Percentiles rank a stretch among this genome's conserved stretches.
Conservation (phyloP, 2,797 vertebrate genomes). For the Cyclopterus lumpus region DNA sequence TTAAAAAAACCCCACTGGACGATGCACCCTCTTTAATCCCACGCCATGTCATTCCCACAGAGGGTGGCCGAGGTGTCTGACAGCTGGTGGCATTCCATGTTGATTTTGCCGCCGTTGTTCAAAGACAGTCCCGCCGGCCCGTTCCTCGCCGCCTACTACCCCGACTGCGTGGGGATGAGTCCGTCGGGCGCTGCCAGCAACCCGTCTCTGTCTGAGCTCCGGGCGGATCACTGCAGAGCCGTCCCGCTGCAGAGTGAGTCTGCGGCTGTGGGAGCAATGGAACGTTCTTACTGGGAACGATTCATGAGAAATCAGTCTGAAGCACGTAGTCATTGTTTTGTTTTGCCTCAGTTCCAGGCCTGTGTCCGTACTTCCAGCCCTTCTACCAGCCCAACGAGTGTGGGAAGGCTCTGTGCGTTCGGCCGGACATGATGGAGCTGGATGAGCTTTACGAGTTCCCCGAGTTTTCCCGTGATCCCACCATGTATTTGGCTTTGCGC, state of each 20-base stretch:
- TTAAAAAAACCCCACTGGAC: neutral
- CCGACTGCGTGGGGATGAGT: constrained; percentile 99
- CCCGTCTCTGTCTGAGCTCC: constrained; percentile 80
- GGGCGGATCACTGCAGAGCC: constrained; percentile 86
- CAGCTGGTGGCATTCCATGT: constrained; percentile 98
- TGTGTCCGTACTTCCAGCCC: constrained; percentile 96
- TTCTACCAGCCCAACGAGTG: constrained; percentile 99
- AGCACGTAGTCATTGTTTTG: neutral
- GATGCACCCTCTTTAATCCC: neutral
- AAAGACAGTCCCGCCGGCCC: constrained; percentile 96
- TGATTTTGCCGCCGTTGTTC: constrained; percentile 95
- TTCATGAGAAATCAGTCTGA: neutral
- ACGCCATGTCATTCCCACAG: constrained; percentile 68
- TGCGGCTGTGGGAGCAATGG: neutral
- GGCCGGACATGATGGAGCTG: constrained; percentile 98
- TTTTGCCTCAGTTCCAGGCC: constrained; percentile 84
- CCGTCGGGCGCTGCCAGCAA: constrained; percentile 90
- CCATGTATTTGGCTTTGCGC: constrained; percentile 95
- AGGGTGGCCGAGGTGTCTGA: constrained; percentile 94
- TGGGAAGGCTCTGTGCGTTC: constrained; percentile 96
- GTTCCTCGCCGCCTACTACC: constrained; percentile 95
- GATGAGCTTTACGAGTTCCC: constrained; percentile 99
- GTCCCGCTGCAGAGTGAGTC: constrained; percentile 85
- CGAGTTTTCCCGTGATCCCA: constrained; percentile 96
- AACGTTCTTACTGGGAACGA: neutral